Evolutionary conservation across 1,140 invertebrate genomes (phyloP).

Genomic region (Aradophagus sp.): DNA sequence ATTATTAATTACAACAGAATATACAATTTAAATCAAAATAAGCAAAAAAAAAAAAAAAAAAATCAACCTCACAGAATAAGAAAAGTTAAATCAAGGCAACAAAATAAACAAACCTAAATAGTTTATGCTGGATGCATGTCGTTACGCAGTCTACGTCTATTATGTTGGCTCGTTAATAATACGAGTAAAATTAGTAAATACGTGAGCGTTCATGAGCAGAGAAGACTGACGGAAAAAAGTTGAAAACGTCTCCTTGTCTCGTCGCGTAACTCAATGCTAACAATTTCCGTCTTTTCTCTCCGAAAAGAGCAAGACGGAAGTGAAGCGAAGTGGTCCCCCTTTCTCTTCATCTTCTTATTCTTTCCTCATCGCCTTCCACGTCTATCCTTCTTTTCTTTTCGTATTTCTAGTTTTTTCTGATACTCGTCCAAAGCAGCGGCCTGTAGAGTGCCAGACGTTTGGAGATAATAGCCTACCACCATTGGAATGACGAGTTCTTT

Average conservation of each 20-base stretch:
- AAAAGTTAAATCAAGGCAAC: too few relatives aligned
- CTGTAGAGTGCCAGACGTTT: conserved; percentile 45
- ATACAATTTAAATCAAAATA: too few relatives aligned
- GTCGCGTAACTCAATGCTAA: conserved; percentile 24
- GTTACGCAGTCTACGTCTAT: too few relatives aligned
- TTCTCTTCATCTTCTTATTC: conserved; percentile 2
- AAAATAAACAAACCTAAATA: too few relatives aligned
- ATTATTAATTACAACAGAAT: too few relatives aligned
- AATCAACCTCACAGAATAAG: too few relatives aligned
- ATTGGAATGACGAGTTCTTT: conserved; percentile 52
- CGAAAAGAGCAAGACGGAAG: too few relatives aligned
- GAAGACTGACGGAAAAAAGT: conserved; percentile 4
- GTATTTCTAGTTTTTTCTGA: conserved; percentile 38
- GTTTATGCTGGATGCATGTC: too few relatives aligned
- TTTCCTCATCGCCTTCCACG: not conserved
- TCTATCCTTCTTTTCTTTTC: not conserved
- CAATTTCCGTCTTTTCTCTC: conserved; percentile 36
- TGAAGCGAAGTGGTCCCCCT: conserved; percentile 19
- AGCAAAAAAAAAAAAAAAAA: too few relatives aligned
- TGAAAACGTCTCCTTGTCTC: conserved; percentile 4
- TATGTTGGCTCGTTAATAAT: too few relatives aligned
- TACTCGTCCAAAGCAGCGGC: conserved; percentile 41
- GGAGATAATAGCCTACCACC: conserved; percentile 49
- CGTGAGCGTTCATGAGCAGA: not conserved
- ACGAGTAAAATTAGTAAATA: too few relatives aligned